Evolutionary conservation across 1,140 invertebrate genomes (phyloP), one percentile per base, ranked within the genome.

Genomic region (Chymomyza costata): DNA sequence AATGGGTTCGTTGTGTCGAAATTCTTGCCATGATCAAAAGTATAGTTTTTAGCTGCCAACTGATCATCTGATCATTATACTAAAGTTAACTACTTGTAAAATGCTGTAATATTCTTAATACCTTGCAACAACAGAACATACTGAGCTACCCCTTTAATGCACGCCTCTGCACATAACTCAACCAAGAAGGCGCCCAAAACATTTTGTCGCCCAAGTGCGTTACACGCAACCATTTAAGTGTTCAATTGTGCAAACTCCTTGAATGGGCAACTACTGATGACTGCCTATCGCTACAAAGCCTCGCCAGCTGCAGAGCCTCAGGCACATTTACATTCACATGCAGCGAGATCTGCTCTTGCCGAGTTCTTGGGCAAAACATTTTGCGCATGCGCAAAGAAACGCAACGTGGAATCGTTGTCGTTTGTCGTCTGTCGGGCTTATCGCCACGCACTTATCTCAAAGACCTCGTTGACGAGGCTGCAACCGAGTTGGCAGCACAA

Each of bases 401-500:
- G 66, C 68, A 76, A n/a, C n/a, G n/a, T n/a, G n/a, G n/a, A n/a
- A 25, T 67, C 60, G 61, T 76, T 60, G 57, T 78, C 71, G 70
- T 70, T 52, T 62, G 62, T 63, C 55, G 70, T 65, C 61, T 64
- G 61, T 38, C 47, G 44, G 31, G 71, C 71, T 78, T 78, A 78
- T 78, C 73, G 71, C 71, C 71, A 76, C 71, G 71, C 71, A 76
- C 71, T 76, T 76, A 76, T 76, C 71, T 78, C 45, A 44, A 44
- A 44, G 25, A 44, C 41, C 15, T 31, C 38, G 34, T 51, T 55
- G 59, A 63, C 50, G 60, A 63, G 19, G 44, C 14, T 13, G 15
- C n/a, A 28, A 37, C 1, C 32, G 30, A 14, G 35, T 19, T 1
- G 15, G n/a, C 10, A 44, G 41, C 18, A 17, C 34, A 43, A 14